Evolutionary conservation across 2,888 invertebrate species (phyloP).

Genomic region (Acanthacorydalis orientalis): DNA sequence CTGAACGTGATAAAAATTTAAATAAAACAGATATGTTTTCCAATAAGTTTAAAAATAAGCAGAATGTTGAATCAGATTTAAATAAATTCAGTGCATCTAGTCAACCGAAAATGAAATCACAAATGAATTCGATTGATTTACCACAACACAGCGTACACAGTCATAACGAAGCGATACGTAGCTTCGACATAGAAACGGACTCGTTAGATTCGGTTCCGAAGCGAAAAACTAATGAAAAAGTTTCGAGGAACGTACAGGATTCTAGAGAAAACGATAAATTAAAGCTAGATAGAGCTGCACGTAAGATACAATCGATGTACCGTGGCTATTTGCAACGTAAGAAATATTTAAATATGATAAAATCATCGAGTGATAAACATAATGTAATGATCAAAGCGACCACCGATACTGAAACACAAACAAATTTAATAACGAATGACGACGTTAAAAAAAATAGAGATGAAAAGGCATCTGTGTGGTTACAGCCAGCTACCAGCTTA

Average conservation of each 20-base stretch:
- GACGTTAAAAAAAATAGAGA: neutral
- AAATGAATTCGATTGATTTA: no score
- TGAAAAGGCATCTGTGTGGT: conserved; percentile 18
- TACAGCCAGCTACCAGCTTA: conserved; percentile 23
- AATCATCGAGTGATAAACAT: no score
- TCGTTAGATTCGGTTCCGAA: conserved; percentile 14
- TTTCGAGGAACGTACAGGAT: neutral
- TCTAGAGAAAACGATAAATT: neutral
- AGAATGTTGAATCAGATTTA: no score
- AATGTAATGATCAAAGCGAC: no score
- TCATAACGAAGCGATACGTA: no score
- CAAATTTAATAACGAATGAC: neutral
- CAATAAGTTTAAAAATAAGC: no score
- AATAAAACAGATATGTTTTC: no score
- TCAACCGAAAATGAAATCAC: no score
- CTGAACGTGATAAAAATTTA: no score
- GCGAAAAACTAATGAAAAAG: neutral
- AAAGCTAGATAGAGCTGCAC: conserved; percentile 10
- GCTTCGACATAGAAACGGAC: conserved; percentile 9
- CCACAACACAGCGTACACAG: no score
- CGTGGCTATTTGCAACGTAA: conserved; percentile 14
- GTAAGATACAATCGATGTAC: conserved; percentile 16
- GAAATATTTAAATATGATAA: conserved; percentile 5
- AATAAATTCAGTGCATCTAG: no score
- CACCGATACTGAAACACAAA: conserved; percentile 4